These are phyloP conservation scores for Tolmerus cingulatus DNA, from an alignment of 2,888 invertebrate genomes.

Conservation along the genomic window DNA sequence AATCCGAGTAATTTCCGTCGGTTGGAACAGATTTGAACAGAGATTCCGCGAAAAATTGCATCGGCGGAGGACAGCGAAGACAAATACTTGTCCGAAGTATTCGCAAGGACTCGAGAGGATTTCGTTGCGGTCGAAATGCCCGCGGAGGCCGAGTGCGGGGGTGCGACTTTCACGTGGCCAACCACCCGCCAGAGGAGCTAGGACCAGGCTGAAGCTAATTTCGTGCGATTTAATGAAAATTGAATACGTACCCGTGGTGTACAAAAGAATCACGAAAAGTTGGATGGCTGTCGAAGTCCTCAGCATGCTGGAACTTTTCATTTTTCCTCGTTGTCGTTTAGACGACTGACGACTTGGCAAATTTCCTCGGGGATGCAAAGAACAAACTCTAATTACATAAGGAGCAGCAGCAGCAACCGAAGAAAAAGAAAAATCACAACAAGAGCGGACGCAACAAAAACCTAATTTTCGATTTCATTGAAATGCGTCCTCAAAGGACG, in stretches of 20 bases:
- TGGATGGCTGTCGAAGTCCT: neutral
- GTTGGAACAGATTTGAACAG: neutral
- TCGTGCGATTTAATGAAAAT: neutral
- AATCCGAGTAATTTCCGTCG: neutral
- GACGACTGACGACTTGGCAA: neutral
- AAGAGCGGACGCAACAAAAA: neutral
- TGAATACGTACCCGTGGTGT: neutral
- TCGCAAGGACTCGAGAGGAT: neutral
- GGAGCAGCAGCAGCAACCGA: neutral
- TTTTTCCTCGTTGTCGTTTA: neutral
- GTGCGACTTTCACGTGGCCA: neutral
- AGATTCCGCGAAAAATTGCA: neutral
- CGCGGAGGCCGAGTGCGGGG: neutral
- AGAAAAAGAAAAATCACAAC: neutral
- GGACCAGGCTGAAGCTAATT: neutral
- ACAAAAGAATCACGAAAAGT: slow-evolving; percentile 1
- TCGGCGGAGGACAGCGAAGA: neutral
- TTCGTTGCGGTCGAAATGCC: neutral
- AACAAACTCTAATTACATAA: neutral
- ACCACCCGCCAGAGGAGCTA: neutral
- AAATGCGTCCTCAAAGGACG: neutral
- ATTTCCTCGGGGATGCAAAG: neutral
- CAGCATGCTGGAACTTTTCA: neutral
- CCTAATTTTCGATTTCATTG: slow-evolving; percentile 1
- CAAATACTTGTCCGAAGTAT: neutral